Percentiles rank a stretch among this genome's conserved stretches.
phyloP scores from a whole-genome alignment of 2,797 vertebrate species.

The Microtus agrestis region DNA sequence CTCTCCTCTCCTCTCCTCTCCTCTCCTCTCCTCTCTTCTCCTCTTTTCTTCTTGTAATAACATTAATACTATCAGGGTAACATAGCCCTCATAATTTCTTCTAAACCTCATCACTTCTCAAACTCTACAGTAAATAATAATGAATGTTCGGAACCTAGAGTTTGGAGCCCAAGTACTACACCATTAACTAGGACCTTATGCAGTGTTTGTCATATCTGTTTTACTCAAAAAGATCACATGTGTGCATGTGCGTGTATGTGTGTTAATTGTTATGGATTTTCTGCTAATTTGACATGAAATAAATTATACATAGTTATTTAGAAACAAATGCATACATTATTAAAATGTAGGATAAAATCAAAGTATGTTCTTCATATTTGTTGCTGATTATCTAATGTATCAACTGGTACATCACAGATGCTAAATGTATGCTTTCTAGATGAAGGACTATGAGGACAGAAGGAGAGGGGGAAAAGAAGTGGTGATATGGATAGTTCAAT shows the following conservation, averaged over 20 bases:
- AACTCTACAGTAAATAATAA: not conserved
- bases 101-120: not conserved
- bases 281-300: not conserved
- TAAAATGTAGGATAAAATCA: conserved; percentile 19
- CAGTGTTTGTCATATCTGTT: not conserved
- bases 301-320: not conserved
- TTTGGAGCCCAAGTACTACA: not conserved
- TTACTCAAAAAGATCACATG: not conserved
- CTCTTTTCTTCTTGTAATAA: not conserved
- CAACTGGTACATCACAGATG: not conserved
- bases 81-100: not conserved
- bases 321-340: not conserved
- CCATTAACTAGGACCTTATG: not conserved
- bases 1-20: too few relatives aligned
- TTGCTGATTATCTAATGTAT: not conserved
- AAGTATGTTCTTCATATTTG: not conserved
- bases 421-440: not conserved
- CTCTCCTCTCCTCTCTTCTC: too few relatives aligned
- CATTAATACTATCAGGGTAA: not conserved
- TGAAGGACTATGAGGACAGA: not conserved
- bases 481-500: not conserved
- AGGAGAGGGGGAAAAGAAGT: not conserved
- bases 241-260: not conserved
- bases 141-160: not conserved
- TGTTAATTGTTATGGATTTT: not conserved